Evolutionary conservation across 2,113 vertebrate species (phyloP).

Genomic region (Bucco capensis): DNA sequence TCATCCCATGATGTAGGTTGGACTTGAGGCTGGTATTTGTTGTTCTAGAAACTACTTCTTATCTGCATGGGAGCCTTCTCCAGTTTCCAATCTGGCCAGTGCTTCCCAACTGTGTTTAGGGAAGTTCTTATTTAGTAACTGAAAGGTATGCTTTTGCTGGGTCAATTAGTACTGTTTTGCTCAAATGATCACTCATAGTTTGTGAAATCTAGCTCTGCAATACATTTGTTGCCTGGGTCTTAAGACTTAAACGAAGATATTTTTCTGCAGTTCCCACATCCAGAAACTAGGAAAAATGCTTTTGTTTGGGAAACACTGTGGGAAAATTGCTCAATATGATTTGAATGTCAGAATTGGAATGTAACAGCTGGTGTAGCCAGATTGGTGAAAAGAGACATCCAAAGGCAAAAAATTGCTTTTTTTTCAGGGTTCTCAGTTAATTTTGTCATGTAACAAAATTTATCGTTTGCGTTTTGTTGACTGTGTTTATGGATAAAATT

Average conservation of each 20-base stretch:
- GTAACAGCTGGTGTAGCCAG: constrained; percentile 1
- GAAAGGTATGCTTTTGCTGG: background rate
- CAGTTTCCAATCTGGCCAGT: background rate
- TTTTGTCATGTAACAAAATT: background rate
- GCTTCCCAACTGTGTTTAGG: background rate
- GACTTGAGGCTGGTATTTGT: background rate
- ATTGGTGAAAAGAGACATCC: background rate
- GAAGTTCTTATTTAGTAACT: background rate
- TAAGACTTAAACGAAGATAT: background rate
- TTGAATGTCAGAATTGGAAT: constrained; percentile 13
- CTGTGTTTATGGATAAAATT: background rate
- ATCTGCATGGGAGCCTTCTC: background rate
- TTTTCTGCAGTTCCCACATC: constrained; percentile 10
- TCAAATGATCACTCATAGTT: background rate
- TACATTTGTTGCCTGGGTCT: background rate
- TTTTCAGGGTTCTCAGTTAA: background rate
- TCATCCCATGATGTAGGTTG: background rate
- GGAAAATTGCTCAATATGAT: constrained; percentile 29
- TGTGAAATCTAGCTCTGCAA: background rate
- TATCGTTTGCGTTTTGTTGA: background rate
- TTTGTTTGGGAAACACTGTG: constrained; percentile 40
- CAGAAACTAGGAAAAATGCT: constrained; percentile 25
- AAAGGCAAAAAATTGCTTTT: background rate
- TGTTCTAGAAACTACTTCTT: background rate
- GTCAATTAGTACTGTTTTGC: background rate